These are phyloP conservation scores for Acanthosepion pharaonis DNA, from an alignment of 2,888 invertebrate species.

Conservation along the genomic window DNA sequence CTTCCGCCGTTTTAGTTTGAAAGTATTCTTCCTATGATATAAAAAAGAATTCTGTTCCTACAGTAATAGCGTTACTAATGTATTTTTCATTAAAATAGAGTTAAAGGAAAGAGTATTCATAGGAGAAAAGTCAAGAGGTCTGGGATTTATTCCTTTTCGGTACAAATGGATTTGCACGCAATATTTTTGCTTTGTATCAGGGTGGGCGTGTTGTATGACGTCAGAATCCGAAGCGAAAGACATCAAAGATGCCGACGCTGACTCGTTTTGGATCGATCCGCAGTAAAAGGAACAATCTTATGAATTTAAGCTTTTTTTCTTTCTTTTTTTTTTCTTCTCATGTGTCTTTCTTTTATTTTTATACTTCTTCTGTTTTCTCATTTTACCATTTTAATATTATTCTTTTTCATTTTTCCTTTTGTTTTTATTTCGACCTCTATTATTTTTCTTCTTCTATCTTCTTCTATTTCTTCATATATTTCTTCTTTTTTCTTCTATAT, in stretches of 20 bases:
- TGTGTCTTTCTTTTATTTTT: neutral
- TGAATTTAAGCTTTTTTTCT: neutral
- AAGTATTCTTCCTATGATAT: neutral
- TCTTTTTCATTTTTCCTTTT: neutral
- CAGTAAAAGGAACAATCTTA: neutral
- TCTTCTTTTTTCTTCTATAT: neutral
- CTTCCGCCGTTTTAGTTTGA: no score
- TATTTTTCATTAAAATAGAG: neutral
- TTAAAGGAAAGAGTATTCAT: neutral
- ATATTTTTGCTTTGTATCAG: neutral
- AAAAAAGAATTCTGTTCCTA: neutral
- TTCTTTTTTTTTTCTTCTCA: neutral
- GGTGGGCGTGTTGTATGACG: neutral
- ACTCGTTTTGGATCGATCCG: conserved; percentile 4
- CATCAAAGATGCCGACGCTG: neutral
- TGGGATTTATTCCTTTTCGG: neutral
- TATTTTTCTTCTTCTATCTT: neutral
- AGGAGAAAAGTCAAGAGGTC: neutral
- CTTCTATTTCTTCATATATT: neutral
- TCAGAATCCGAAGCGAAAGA: neutral
- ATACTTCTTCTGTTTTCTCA: neutral
- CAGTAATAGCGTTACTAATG: neutral
- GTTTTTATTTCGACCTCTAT: neutral
- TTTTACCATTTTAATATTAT: neutral
- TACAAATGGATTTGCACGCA: conserved; percentile 18